These are phyloP conservation scores for Pogonomyrmex californicus DNA, from an alignment of 1,140 invertebrate species.

Conservation along the genomic window DNA sequence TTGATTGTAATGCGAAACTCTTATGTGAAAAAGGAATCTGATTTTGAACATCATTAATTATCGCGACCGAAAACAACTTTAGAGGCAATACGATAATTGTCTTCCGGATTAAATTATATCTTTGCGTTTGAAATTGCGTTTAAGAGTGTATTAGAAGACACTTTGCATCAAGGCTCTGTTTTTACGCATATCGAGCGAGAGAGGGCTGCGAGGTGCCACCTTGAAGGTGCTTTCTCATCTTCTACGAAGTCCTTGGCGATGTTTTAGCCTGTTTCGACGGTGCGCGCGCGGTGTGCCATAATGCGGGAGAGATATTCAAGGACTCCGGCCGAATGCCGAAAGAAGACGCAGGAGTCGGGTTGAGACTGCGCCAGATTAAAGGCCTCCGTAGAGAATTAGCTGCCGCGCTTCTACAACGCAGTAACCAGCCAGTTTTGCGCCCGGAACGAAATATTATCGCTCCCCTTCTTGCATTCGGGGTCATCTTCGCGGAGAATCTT, in stretches of 20 bases:
- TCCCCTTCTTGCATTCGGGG: background rate
- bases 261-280: conserved; percentile 19
- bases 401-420: background rate
- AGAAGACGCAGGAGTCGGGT: conserved; percentile 20
- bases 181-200: background rate
- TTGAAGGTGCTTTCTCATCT: conserved; percentile 27
- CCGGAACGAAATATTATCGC: background rate
- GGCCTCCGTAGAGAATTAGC: conserved; percentile 34
- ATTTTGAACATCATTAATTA: background rate
- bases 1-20: conserved; percentile 1
- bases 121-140: background rate
- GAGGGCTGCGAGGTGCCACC: background rate
- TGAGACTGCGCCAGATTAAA: conserved; percentile 44
- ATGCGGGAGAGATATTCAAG: conserved; percentile 43
- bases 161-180: background rate
- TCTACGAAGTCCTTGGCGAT: conserved; percentile 30
- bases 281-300: background rate
- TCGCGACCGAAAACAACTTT: background rate
- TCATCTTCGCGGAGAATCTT: background rate
- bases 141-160: background rate
- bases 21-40: background rate
- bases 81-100: background rate
- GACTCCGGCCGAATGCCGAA: conserved; percentile 4
- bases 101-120: background rate
- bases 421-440: conserved; percentile 10